A percentile compares a stretch with the other conserved stretches of the same genome.
phyloP scores from a whole-genome alignment of 2,888 invertebrate genomes.

The Orthonychiurus folsomi region DNA sequence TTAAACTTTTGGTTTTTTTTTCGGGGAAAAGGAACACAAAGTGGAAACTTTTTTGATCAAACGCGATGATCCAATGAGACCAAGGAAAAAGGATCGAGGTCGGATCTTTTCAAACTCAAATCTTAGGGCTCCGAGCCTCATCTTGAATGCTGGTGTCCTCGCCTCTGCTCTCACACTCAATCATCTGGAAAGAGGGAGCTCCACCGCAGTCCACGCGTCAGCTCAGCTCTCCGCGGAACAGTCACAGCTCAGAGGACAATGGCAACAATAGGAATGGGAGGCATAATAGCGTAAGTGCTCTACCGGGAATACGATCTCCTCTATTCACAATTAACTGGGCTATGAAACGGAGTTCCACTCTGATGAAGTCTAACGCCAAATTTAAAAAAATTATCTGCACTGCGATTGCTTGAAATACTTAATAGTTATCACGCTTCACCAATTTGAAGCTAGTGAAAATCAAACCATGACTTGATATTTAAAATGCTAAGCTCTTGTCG shows the following conservation, averaged over 20 bases:
- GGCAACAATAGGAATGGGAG: neutral
- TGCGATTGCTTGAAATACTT: no score
- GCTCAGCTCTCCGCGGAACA: neutral
- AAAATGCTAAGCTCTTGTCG: no score
- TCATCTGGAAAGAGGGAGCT: neutral
- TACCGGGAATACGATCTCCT: no score
- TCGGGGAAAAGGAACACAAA: slow-evolving; percentile 62
- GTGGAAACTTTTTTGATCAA: slow-evolving; percentile 83
- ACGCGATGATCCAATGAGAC: slow-evolving; percentile 61
- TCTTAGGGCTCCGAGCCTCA: slow-evolving; percentile 36
- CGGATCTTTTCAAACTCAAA: slow-evolving; percentile 30
- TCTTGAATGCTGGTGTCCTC: slow-evolving; percentile 37
- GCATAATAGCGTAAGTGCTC: neutral
- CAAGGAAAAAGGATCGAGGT: slow-evolving; percentile 36
- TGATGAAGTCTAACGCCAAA: no score
- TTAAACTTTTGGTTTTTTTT: neutral
- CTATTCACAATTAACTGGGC: no score
- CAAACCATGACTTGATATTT: no score
- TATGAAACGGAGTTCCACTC: no score
- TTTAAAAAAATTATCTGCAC: no score
- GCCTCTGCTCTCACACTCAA: slow-evolving; percentile 35
- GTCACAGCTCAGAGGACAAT: neutral
- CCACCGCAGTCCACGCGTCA: neutral
- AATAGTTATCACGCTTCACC: no score
- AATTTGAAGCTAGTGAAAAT: no score